Percentiles rank a stretch among this genome's conserved stretches.
Evolutionary conservation across 2,113 vertebrate species (phyloP).

Genomic region (Mobula birostris): DNA sequence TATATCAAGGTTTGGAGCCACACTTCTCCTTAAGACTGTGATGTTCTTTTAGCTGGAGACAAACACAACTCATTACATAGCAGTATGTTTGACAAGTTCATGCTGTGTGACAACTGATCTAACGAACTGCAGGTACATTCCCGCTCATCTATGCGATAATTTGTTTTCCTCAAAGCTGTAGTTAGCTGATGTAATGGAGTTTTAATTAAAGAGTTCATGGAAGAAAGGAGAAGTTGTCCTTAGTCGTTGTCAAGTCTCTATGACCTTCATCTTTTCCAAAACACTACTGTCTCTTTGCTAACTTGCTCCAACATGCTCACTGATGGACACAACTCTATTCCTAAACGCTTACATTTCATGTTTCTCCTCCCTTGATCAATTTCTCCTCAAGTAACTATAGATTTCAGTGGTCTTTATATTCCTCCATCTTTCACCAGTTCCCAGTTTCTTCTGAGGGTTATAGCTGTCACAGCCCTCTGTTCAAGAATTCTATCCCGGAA

Average conservation of each 20-base stretch:
- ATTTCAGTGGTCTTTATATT: neutral
- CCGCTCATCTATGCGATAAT: slow-evolving; percentile 7
- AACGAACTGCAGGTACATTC: neutral
- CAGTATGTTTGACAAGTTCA: slow-evolving; percentile 13
- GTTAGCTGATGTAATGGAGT: slow-evolving; percentile 25
- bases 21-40: slow-evolving; percentile 14
- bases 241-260: neutral
- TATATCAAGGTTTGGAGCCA: slow-evolving; percentile 19
- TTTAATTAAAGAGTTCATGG: neutral
- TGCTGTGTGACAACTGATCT: slow-evolving; percentile 7
- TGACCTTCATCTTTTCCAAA: neutral
- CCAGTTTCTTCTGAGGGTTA: neutral
- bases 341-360: neutral
- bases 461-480: neutral
- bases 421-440: neutral
- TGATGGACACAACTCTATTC: too few relatives aligned
- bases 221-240: neutral
- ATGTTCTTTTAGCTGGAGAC: slow-evolving; percentile 27
- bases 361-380: neutral
- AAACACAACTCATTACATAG: slow-evolving; percentile 3
- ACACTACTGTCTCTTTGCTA: neutral
- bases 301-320: neutral
- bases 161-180: slow-evolving; percentile 21
- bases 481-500: neutral
- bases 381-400: neutral